Conservation (phyloP, 92 coral and sea anemone genomes). For the Porites divaricata region DNA sequence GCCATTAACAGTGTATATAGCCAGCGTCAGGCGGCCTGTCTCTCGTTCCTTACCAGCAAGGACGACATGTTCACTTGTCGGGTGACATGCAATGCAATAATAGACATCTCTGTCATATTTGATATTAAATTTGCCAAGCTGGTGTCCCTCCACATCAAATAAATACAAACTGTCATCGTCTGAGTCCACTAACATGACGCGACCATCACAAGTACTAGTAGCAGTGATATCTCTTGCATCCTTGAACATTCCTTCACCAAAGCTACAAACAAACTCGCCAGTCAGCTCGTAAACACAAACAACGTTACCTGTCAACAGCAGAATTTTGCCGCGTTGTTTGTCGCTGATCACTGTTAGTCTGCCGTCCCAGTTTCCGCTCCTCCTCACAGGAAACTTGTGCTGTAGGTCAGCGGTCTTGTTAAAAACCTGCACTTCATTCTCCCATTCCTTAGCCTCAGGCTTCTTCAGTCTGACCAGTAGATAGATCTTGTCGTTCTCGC, state of each 20-base stretch:
- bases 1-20: not conserved
- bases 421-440: not conserved
- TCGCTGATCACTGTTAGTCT: not conserved
- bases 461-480: not conserved
- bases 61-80: not conserved
- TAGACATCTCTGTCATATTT: not conserved
- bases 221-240: not conserved
- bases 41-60: not conserved
- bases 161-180: not conserved
- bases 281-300: not conserved
- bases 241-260: not conserved
- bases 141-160: not conserved
- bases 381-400: not conserved
- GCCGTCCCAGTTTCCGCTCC: no score
- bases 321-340: not conserved
- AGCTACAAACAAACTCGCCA: not conserved
- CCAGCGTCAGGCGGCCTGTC: not conserved
- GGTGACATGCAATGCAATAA: not conserved
- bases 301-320: not conserved
- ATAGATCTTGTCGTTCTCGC: slow-evolving; percentile 1
- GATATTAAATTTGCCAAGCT: not conserved
- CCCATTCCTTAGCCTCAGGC: not conserved
- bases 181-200: not conserved
- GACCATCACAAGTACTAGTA: not conserved
- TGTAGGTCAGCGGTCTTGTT: not conserved